Evolutionary conservation across 2,888 invertebrate species (phyloP).

Genomic region (Parnassius apollo): DNA sequence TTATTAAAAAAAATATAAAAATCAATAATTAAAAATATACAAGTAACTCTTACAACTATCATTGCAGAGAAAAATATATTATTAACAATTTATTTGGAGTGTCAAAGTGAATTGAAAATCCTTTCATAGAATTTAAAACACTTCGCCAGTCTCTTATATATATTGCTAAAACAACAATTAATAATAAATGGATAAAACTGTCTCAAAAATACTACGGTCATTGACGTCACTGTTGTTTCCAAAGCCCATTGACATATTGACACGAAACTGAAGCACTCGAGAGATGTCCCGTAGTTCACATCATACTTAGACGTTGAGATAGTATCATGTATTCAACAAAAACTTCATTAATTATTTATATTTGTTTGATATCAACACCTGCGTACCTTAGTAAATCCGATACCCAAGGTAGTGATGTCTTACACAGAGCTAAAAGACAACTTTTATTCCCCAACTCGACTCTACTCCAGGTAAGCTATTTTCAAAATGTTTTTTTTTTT

Average conservation of each 20-base stretch:
- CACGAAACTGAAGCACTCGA: slow-evolving; percentile 27
- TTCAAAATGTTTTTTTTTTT: no score
- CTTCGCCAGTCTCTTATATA: no score
- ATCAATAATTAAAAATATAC: not conserved
- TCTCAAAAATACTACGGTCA: not conserved
- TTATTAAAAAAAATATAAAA: not conserved
- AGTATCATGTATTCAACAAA: slow-evolving; percentile 28
- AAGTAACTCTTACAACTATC: no score
- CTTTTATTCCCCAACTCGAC: slow-evolving; percentile 61
- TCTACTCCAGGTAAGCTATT: slow-evolving; percentile 51
- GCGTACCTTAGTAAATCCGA: slow-evolving; percentile 38
- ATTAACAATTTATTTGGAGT: no score
- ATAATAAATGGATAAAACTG: no score
- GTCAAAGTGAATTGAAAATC: no score
- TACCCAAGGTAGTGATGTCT: slow-evolving; percentile 32
- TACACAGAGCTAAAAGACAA: slow-evolving; percentile 54
- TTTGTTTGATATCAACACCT: slow-evolving; percentile 4
- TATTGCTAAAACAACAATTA: no score
- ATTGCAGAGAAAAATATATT: no score
- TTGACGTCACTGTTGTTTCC: not conserved
- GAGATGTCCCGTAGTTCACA: slow-evolving; percentile 25
- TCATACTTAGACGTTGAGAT: slow-evolving; percentile 26
- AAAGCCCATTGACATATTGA: slow-evolving; percentile 19
- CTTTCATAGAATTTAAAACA: no score
- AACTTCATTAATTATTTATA: slow-evolving; percentile 1